These are phyloP conservation scores for Gonioctena quinquepunctata DNA, from an alignment of 1,140 invertebrate genomes.

Conservation along the genomic window DNA sequence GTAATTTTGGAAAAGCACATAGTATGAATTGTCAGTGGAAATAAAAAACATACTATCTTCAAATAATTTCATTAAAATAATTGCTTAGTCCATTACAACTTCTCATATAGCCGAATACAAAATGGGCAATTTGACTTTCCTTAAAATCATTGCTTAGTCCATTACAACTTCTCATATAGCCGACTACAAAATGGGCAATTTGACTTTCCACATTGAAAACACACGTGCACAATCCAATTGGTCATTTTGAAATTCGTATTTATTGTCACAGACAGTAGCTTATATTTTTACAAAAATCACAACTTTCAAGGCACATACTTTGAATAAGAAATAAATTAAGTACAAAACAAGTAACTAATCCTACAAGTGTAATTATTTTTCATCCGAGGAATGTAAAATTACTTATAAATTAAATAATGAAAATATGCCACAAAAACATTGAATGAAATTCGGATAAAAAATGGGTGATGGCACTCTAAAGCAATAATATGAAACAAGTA, in stretches of 20 bases:
- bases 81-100: background rate
- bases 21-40: too few relatives aligned
- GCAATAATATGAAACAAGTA: too few relatives aligned
- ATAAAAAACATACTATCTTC: too few relatives aligned
- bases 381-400: background rate
- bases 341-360: constrained; percentile 10
- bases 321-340: constrained; percentile 19
- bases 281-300: constrained; percentile 20
- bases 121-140: too few relatives aligned
- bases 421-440: too few relatives aligned
- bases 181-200: too few relatives aligned
- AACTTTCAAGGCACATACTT: constrained; percentile 28
- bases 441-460: too few relatives aligned
- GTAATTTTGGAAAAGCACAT: too few relatives aligned
- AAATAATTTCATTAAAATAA: background rate
- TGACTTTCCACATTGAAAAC: too few relatives aligned
- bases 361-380: background rate
- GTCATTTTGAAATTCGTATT: background rate
- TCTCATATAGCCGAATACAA: background rate
- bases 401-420: background rate
- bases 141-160: background rate
- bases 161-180: background rate
- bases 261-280: background rate
- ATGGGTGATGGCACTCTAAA: too few relatives aligned
- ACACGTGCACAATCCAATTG: background rate